Evolutionary conservation across 1,140 invertebrate genomes (phyloP).

Genomic region (Ceratosolen solmsi): DNA sequence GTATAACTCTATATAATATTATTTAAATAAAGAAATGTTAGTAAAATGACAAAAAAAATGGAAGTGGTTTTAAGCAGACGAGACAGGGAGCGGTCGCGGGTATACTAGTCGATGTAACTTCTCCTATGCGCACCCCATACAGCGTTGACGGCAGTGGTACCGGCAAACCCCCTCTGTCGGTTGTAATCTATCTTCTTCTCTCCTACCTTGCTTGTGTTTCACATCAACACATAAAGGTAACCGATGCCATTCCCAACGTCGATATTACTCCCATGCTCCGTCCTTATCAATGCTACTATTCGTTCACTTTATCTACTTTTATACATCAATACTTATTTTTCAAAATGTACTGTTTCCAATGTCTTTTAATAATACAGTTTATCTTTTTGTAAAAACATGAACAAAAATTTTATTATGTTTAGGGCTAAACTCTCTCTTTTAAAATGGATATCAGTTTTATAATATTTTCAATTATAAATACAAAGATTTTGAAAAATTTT

Average conservation of each 20-base stretch:
- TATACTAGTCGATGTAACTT: slow-evolving; percentile 62
- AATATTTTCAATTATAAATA: no score
- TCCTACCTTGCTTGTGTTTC: not conserved
- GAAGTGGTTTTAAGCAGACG: slow-evolving; percentile 41
- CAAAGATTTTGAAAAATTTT: no score
- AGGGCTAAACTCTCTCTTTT: no score
- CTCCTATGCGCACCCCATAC: slow-evolving; percentile 54
- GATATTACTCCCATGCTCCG: not conserved
- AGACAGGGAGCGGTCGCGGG: slow-evolving; percentile 71
- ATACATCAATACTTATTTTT: no score
- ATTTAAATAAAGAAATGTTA: not conserved
- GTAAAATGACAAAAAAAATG: not conserved
- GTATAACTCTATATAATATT: no score
- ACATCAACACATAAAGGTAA: not conserved
- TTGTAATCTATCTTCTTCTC: not conserved
- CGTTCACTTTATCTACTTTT: no score
- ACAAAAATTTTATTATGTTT: no score
- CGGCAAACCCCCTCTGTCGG: not conserved
- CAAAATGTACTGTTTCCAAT: no score
- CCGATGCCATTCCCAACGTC: not conserved
- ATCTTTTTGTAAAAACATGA: no score
- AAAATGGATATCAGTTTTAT: no score
- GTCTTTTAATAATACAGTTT: no score
- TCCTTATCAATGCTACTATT: not conserved
- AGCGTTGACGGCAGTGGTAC: slow-evolving; percentile 25